Evolutionary conservation across 2,797 vertebrate genomes (phyloP).

Genomic region (Cephalopachus bancanus): DNA sequence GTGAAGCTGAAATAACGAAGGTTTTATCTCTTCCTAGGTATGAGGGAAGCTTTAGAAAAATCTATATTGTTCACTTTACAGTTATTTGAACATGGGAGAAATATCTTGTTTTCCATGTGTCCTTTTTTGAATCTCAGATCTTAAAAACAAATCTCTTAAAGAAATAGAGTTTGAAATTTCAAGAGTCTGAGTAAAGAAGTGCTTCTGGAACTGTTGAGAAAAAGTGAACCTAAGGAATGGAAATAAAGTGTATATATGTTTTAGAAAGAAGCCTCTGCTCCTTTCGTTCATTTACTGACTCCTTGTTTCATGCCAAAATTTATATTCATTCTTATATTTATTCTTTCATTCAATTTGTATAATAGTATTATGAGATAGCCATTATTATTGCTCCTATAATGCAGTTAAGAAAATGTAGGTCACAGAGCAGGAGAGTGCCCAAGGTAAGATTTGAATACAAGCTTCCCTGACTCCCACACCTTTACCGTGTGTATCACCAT

Average conservation of each 20-base stretch:
- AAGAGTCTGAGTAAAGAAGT: not conserved
- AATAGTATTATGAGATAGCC: not conserved
- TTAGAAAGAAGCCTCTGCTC: not conserved
- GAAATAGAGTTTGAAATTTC: not conserved
- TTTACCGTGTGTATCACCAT: not conserved
- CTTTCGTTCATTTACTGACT: not conserved
- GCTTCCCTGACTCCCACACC: not conserved
- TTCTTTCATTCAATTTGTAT: not conserved
- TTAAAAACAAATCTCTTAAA: slow-evolving; percentile 56
- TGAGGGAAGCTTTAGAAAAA: slow-evolving; percentile 61
- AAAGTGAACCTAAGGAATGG: slow-evolving; percentile 3
- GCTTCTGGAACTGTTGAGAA: not conserved
- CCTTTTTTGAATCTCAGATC: slow-evolving; percentile 13
- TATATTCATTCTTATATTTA: not conserved
- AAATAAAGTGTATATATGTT: slow-evolving; percentile 42
- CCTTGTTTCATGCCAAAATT: not conserved
- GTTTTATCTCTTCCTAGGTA: not conserved
- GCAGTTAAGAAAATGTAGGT: not conserved
- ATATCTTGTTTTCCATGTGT: not conserved
- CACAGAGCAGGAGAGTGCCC: not conserved
- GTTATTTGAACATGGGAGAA: slow-evolving; percentile 34
- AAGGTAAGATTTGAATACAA: not conserved
- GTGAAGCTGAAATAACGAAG: slow-evolving; percentile 26
- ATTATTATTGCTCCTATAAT: not conserved
- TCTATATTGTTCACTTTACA: slow-evolving; percentile 43